Evolutionary conservation across 2,113 vertebrate species (phyloP).

Genomic region (Leptobrachium leishanense): DNA sequence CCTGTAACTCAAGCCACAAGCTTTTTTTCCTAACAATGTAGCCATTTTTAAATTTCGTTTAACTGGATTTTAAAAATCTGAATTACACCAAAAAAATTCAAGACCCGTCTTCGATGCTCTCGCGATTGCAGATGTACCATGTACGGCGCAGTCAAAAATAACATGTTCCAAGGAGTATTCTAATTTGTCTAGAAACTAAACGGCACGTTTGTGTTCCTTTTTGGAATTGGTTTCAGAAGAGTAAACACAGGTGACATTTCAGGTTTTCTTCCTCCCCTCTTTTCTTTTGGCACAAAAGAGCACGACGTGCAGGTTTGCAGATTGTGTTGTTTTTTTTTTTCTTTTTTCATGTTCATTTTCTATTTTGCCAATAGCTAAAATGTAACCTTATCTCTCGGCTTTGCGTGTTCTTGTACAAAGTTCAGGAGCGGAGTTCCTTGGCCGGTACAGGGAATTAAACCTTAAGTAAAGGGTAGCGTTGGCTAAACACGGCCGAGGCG

Average conservation of each 20-base stretch:
- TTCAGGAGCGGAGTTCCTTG: slow-evolving; percentile 17
- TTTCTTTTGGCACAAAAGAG: not conserved
- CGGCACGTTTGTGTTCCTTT: too few relatives aligned
- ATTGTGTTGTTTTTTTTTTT: not conserved
- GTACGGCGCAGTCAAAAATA: too few relatives aligned
- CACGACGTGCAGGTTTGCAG: not conserved
- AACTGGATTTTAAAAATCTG: too few relatives aligned
- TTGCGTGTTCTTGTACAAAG: slow-evolving; percentile 9
- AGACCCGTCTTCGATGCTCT: too few relatives aligned
- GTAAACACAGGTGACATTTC: not conserved
- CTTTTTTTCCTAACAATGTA: too few relatives aligned
- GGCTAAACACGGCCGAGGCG: not conserved
- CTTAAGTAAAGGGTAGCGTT: slow-evolving; percentile 32
- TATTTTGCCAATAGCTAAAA: not conserved
- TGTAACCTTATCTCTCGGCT: slow-evolving; percentile 9
- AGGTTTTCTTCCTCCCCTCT: not conserved
- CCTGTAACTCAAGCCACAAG: too few relatives aligned
- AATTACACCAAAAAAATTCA: too few relatives aligned
- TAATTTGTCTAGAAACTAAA: too few relatives aligned
- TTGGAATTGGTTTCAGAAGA: too few relatives aligned
- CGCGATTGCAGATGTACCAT: too few relatives aligned
- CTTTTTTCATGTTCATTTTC: not conserved
- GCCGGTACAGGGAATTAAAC: slow-evolving; percentile 10
- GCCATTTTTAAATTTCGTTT: too few relatives aligned
- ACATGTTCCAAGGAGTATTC: too few relatives aligned